Evolutionary conservation across 2,797 vertebrate genomes (phyloP).

Genomic region (Aldrovandia affinis): DNA sequence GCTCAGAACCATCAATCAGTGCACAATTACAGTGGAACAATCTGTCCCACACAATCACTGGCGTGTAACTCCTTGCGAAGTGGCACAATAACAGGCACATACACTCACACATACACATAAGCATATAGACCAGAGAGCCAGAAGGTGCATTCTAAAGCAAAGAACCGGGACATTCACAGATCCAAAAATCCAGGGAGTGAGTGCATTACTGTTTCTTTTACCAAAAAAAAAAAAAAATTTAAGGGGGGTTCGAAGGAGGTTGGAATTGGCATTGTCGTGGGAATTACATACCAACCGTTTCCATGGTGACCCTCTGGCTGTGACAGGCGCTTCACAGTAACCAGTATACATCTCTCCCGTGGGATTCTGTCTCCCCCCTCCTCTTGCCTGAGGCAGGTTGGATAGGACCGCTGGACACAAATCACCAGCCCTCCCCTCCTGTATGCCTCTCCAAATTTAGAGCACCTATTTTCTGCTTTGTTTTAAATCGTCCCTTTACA

Average conservation of each 20-base stretch:
- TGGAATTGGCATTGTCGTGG: conserved; percentile 75
- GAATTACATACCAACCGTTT: conserved; percentile 76
- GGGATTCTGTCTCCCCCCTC: conserved; percentile 59
- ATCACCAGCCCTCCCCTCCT: conserved; percentile 29
- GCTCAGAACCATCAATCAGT: conserved; percentile 51
- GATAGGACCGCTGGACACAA: conserved; percentile 35
- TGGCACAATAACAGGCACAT: background rate
- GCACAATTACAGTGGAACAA: conserved; percentile 56
- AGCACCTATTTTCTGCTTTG: conserved; percentile 48
- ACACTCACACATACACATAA: background rate
- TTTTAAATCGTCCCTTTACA: conserved; percentile 51
- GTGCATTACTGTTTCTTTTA: conserved; percentile 35
- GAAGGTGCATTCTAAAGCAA: background rate
- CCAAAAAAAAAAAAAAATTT: background rate
- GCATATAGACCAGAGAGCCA: background rate
- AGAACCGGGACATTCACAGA: conserved; percentile 6
- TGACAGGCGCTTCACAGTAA: conserved; percentile 73
- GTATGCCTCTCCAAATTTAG: conserved; percentile 33
- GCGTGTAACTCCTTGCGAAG: conserved; percentile 38
- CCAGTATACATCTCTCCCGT: conserved; percentile 71
- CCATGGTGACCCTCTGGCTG: conserved; percentile 74
- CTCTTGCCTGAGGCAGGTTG: conserved; percentile 55
- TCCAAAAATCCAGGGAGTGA: conserved; percentile 5
- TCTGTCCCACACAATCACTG: conserved; percentile 46
- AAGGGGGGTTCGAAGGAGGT: conserved; percentile 39